These are phyloP conservation scores for Lophochroa leadbeateri DNA, from an alignment of 2,113 vertebrate genomes.

Conservation along the genomic window DNA sequence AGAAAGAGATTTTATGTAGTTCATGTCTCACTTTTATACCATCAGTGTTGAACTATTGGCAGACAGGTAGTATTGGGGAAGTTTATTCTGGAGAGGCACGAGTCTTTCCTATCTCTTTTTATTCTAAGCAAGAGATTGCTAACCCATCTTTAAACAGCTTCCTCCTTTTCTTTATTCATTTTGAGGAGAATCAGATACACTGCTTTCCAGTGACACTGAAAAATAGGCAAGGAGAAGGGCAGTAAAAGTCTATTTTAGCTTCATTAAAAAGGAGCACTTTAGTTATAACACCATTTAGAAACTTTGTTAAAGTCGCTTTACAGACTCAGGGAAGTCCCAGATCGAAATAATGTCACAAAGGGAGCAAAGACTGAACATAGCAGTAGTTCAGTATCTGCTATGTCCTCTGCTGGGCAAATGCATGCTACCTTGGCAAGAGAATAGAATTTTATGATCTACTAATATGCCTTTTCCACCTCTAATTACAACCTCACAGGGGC, in stretches of 20 bases:
- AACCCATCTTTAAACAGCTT: background rate
- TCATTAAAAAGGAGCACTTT: background rate
- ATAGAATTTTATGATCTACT: constrained; percentile 6
- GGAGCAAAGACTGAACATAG: background rate
- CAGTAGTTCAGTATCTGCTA: background rate
- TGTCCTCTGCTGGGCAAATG: constrained; percentile 1
- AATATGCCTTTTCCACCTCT: constrained; percentile 4
- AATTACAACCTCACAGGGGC: constrained; percentile 27
- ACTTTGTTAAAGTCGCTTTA: background rate
- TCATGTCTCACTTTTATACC: background rate
- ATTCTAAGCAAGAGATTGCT: background rate
- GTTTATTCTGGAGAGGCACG: background rate
- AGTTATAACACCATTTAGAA: background rate
- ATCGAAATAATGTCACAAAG: background rate
- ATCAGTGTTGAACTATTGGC: background rate
- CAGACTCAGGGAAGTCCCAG: background rate
- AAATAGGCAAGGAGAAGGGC: background rate
- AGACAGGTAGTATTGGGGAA: background rate
- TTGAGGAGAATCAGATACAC: background rate
- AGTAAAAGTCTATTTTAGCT: background rate
- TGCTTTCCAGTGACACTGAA: background rate
- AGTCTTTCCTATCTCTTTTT: background rate
- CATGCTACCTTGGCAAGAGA: background rate
- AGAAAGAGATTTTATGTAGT: background rate
- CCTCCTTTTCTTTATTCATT: background rate